A percentile compares a stretch with the other conserved stretches of the same genome.
Conservation (phyloP, 2,888 invertebrate species). For the Drosophila rellima region DNA sequence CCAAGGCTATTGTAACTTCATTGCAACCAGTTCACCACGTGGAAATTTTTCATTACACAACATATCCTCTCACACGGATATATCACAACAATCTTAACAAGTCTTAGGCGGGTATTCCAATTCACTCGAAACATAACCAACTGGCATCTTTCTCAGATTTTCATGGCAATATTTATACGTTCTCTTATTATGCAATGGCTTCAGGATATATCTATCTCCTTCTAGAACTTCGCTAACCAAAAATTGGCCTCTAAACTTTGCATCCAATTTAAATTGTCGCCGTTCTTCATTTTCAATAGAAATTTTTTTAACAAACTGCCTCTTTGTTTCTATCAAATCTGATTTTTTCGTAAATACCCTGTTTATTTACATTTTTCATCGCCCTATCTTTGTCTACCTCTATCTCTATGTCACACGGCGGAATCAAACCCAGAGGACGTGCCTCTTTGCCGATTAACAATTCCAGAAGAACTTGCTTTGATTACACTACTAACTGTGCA, state of each 20-base stretch:
- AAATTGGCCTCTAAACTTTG: slow-evolving; percentile 12
- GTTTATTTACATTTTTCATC: no score
- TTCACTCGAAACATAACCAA: neutral
- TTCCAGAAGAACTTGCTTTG: neutral
- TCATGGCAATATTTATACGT: slow-evolving; percentile 27
- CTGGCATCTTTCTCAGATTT: slow-evolving; percentile 31
- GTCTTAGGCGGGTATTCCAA: no score
- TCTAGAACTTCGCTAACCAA: slow-evolving; percentile 18
- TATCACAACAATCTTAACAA: no score
- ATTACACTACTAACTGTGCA: neutral
- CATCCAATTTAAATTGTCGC: slow-evolving; percentile 5
- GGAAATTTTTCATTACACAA: no score
- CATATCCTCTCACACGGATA: no score
- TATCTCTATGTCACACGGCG: neutral
- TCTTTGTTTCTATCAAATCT: no score
- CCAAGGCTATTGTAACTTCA: no score
- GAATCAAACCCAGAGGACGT: slow-evolving; percentile 5
- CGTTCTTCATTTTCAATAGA: slow-evolving; percentile 11
- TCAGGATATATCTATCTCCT: slow-evolving; percentile 22
- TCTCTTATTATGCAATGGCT: slow-evolving; percentile 21
- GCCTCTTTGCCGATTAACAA: slow-evolving; percentile 2
- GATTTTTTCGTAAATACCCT: no score
- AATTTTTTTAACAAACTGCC: no score
- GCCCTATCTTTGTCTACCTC: no score
- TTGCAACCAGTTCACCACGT: no score